Evolutionary conservation across 23 tunicate species (phyloP).

Genomic region (Aplidium turbinatum): DNA sequence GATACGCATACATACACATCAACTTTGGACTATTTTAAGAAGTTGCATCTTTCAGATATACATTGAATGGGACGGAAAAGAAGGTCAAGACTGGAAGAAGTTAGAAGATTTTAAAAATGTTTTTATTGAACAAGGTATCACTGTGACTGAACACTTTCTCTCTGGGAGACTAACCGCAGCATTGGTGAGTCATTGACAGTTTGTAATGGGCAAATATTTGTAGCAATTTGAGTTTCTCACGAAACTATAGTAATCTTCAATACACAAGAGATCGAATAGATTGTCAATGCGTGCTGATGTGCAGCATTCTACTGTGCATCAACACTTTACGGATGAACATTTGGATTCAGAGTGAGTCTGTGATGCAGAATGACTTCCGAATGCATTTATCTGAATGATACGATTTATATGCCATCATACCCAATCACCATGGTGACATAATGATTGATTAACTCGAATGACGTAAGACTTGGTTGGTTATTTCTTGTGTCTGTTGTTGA

Average conservation of each 20-base stretch:
- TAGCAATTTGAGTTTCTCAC: neutral
- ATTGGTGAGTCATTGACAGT: neutral
- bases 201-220: neutral
- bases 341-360: too few species aligned
- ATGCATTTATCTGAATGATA: too few species aligned
- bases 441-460: too few species aligned
- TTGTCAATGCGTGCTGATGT: too few species aligned
- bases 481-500: too few species aligned
- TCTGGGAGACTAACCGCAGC: neutral
- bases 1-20: constrained; percentile 1
- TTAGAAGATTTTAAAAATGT: neutral
- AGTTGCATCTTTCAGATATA: constrained; percentile 16
- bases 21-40: neutral
- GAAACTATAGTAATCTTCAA: neutral
- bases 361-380: too few species aligned
- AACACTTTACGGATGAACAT: too few species aligned
- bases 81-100: constrained; percentile 27
- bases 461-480: too few species aligned
- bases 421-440: too few species aligned
- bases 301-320: too few species aligned
- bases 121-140: constrained; percentile 11
- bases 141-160: neutral
- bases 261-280: too few species aligned
- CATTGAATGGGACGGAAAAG: constrained; percentile 27
- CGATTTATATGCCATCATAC: too few species aligned